Evolutionary conservation across 2,113 vertebrate species (phyloP).

Genomic region (Amblyopsis rosae): DNA sequence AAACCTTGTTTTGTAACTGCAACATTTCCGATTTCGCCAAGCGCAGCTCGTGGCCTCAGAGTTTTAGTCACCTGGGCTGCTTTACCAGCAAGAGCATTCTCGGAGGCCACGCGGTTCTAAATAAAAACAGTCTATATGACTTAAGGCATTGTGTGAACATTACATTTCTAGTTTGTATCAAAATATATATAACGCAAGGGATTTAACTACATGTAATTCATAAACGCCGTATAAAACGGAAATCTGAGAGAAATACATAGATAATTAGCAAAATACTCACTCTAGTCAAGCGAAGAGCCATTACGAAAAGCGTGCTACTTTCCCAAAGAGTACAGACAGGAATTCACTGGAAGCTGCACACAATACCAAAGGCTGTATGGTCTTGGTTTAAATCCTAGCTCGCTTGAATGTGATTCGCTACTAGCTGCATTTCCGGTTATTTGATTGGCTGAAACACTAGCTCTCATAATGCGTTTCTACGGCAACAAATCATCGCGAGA

Average conservation of each 20-base stretch:
- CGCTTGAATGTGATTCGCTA: conserved; percentile 68
- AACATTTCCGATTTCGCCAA: conserved; percentile 79
- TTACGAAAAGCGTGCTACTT: conserved; percentile 21
- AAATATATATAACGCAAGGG: conserved; percentile 5
- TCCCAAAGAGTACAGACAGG: not conserved
- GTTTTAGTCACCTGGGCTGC: conserved; percentile 33
- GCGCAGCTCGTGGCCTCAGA: conserved; percentile 68
- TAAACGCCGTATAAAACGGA: not conserved
- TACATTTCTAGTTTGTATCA: not conserved
- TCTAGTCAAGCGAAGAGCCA: conserved; percentile 74
- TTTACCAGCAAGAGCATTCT: conserved; percentile 64
- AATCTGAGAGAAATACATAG: not conserved
- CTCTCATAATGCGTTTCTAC: conserved; percentile 64
- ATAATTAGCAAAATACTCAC: conserved; percentile 46
- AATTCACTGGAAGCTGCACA: not conserved
- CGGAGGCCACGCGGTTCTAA: conserved; percentile 75
- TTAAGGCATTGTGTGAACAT: no score
- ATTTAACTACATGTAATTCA: not conserved
- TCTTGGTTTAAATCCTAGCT: conserved; percentile 78
- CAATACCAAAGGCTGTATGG: accelerated
- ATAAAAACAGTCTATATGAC: not conserved
- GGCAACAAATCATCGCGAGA: conserved; percentile 55
- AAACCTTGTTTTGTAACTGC: not conserved
- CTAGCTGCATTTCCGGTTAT: not conserved
- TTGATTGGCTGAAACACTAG: conserved; percentile 70